phyloP scores from a whole-genome alignment of 2,113 vertebrate genomes.

The Ageneiosus marmoratus region DNA sequence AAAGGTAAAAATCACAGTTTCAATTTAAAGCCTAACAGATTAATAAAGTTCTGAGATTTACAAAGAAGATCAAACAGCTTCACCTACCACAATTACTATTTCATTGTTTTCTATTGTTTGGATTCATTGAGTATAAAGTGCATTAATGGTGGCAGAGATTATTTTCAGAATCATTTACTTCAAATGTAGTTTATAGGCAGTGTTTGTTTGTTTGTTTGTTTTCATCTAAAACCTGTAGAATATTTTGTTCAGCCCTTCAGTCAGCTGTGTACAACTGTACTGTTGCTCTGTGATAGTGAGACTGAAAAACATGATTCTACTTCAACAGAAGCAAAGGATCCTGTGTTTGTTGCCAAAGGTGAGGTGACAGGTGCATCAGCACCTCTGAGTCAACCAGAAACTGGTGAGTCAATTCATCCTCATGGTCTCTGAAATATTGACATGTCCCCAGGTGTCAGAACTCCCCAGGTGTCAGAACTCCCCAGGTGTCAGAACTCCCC shows the following conservation, averaged over 20 bases:
- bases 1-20: too few relatives aligned
- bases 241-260: not conserved
- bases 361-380: slow-evolving; percentile 62
- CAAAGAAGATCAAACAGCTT: too few relatives aligned
- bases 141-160: not conserved
- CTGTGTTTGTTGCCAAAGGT: slow-evolving; percentile 46
- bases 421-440: not conserved
- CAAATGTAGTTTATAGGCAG: not conserved
- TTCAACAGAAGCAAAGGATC: slow-evolving; percentile 65
- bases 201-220: not conserved
- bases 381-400: slow-evolving; percentile 73
- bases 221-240: not conserved
- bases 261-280: not conserved
- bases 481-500: too few relatives aligned
- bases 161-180: not conserved
- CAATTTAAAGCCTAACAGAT: too few relatives aligned
- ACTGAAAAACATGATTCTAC: not conserved
- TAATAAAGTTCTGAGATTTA: too few relatives aligned
- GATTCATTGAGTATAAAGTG: too few relatives aligned
- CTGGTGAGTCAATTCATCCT: slow-evolving; percentile 71
- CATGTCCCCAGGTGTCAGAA: too few relatives aligned
- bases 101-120: too few relatives aligned
- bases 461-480: too few relatives aligned
- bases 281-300: not conserved
- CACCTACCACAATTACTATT: too few relatives aligned